phyloP scores from a whole-genome alignment of 2,797 vertebrate genomes.

The Acropternis orthonyx region DNA sequence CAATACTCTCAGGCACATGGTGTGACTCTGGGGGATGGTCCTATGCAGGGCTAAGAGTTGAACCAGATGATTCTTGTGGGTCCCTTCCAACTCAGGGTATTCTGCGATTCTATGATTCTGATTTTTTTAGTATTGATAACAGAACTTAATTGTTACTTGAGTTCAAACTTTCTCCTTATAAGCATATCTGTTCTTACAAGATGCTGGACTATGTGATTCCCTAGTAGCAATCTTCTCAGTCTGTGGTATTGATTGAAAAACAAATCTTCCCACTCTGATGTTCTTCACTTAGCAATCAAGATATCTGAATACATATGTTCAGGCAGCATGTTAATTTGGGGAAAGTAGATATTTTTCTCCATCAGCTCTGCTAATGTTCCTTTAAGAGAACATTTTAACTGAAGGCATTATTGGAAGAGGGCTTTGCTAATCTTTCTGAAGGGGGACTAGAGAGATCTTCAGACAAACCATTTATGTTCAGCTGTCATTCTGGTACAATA shows the following conservation, averaged over 20 bases:
- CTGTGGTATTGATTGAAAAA: background rate
- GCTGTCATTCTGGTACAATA: background rate
- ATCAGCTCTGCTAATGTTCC: background rate
- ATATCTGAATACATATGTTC: background rate
- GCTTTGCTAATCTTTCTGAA: background rate
- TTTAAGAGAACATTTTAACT: background rate
- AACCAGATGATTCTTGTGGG: accelerated
- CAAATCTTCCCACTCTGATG: background rate
- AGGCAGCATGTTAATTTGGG: background rate
- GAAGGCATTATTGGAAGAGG: background rate
- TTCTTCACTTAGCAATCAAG: background rate
- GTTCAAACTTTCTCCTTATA: background rate
- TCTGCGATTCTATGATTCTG: background rate
- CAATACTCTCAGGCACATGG: accelerated
- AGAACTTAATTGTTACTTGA: background rate
- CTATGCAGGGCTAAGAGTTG: background rate
- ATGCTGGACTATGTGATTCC: background rate
- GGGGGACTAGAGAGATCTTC: background rate
- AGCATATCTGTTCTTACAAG: background rate
- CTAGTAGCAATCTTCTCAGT: accelerated
- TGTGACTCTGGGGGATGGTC: background rate
- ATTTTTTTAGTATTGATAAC: background rate
- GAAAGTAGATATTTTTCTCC: background rate
- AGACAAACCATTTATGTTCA: background rate
- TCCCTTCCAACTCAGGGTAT: background rate